phyloP scores from a whole-genome alignment of 2,113 vertebrate species.

The Piaya cayana region DNA sequence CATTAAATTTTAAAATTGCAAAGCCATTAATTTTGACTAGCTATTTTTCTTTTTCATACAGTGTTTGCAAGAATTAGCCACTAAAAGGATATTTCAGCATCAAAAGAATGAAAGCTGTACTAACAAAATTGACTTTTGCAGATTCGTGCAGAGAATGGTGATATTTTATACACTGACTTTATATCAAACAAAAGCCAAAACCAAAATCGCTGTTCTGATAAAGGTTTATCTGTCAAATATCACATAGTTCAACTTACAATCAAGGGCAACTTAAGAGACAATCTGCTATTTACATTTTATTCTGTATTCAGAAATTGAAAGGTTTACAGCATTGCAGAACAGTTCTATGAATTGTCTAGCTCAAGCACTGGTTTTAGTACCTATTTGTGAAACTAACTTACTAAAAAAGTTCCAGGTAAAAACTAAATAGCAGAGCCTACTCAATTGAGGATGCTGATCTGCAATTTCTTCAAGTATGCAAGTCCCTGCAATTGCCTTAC shows the following conservation, averaged over 20 bases:
- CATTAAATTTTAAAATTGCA: conserved; percentile 67
- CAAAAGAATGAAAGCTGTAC: conserved; percentile 12
- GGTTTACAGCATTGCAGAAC: conserved; percentile 3
- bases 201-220: conserved; percentile 6
- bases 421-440: conserved; percentile 30
- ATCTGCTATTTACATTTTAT: neutral
- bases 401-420: conserved; percentile 45
- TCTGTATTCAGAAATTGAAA: conserved; percentile 1
- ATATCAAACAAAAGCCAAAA: conserved; percentile 37
- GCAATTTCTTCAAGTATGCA: conserved; percentile 17
- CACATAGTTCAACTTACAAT: neutral
- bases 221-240: conserved; percentile 15
- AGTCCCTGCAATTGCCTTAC: conserved; percentile 23
- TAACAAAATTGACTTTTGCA: conserved; percentile 27
- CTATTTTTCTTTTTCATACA: neutral
- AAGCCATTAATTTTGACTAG: conserved; percentile 55
- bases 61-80: conserved; percentile 28
- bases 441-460: conserved; percentile 33
- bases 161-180: conserved; percentile 39
- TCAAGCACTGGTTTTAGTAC: neutral
- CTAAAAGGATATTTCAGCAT: conserved; percentile 47
- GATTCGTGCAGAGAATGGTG: neutral
- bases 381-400: conserved; percentile 34
- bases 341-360: conserved; percentile 22
- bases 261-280: neutral